Percentiles rank a stretch among this genome's conserved stretches.
phyloP scores from a whole-genome alignment of 2,888 invertebrate genomes.

The Smittia sp. region DNA sequence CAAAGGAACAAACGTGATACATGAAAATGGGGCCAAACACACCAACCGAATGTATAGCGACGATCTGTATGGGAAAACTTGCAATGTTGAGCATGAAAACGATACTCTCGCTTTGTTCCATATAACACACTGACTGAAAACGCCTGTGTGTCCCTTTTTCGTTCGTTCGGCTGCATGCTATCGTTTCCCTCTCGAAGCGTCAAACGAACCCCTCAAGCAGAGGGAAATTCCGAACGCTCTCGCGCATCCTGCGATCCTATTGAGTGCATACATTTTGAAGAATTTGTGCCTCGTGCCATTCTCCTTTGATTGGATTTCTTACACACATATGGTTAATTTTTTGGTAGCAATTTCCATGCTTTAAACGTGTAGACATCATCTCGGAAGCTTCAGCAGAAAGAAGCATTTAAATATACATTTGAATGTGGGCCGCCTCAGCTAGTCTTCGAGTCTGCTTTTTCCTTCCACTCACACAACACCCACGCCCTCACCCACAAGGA shows the following conservation, averaged over 20 bases:
- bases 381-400: background rate
- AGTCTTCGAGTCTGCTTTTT: background rate
- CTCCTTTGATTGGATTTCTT: slow-evolving; percentile 40
- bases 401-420: slow-evolving; percentile 14
- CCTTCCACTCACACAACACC: slow-evolving; percentile 15
- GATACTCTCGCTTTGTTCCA: slow-evolving; percentile 16
- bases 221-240: slow-evolving; percentile 1
- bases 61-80: slow-evolving; percentile 16
- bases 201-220: background rate
- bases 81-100: background rate
- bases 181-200: background rate
- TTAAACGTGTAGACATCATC: slow-evolving; percentile 8
- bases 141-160: slow-evolving; percentile 13
- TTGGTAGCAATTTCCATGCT: slow-evolving; percentile 14
- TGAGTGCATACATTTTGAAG: slow-evolving; percentile 40
- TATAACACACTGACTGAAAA: slow-evolving; percentile 17
- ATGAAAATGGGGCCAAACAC: slow-evolving; percentile 10
- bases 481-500: slow-evolving; percentile 3
- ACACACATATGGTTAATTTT: slow-evolving; percentile 32
- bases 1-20: slow-evolving; percentile 12
- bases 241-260: slow-evolving; percentile 23
- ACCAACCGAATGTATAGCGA: background rate
- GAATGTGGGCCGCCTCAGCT: slow-evolving; percentile 5
- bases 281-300: slow-evolving; percentile 41
- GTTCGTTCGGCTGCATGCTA: background rate